Evolutionary conservation across 1,140 invertebrate genomes (phyloP).

Genomic region (Ceratitis capitata): DNA sequence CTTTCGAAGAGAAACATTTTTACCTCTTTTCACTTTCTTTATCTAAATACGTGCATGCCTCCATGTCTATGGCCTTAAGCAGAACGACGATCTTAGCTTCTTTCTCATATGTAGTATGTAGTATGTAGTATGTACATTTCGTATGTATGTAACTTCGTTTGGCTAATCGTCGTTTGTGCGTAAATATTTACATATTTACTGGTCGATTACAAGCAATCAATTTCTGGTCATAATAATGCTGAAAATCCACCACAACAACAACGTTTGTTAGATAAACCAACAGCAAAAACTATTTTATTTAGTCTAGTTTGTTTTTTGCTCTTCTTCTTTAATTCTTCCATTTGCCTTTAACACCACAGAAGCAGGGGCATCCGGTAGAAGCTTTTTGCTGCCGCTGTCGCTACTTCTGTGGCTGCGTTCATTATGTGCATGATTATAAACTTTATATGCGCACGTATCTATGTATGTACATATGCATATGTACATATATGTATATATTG

Average conservation of each 20-base stretch:
- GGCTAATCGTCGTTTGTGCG: neutral
- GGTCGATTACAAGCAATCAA: neutral
- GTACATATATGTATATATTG: neutral
- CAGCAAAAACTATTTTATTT: neutral
- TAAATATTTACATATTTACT: constrained; percentile 34
- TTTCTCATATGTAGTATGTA: too few species aligned
- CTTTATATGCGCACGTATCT: too few species aligned
- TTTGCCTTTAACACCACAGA: neutral
- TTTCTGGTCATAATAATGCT: neutral
- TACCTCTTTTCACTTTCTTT: neutral
- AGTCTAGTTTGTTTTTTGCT: neutral
- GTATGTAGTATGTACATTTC: neutral
- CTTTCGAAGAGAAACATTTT: too few species aligned
- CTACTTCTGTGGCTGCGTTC: neutral
- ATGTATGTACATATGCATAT: neutral
- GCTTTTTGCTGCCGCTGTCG: neutral
- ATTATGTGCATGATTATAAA: constrained; percentile 3
- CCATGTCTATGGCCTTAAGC: too few species aligned
- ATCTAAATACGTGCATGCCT: neutral
- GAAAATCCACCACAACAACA: neutral
- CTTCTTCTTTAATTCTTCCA: neutral
- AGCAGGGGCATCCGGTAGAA: constrained; percentile 21
- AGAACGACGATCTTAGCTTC: too few species aligned
- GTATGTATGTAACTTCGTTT: neutral
- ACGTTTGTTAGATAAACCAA: neutral